A percentile compares a stretch with the other conserved stretches of the same genome.
These are phyloP conservation scores for Cercocebus atys DNA, from an alignment of 2,113 vertebrate genomes.

Conservation along the genomic window DNA sequence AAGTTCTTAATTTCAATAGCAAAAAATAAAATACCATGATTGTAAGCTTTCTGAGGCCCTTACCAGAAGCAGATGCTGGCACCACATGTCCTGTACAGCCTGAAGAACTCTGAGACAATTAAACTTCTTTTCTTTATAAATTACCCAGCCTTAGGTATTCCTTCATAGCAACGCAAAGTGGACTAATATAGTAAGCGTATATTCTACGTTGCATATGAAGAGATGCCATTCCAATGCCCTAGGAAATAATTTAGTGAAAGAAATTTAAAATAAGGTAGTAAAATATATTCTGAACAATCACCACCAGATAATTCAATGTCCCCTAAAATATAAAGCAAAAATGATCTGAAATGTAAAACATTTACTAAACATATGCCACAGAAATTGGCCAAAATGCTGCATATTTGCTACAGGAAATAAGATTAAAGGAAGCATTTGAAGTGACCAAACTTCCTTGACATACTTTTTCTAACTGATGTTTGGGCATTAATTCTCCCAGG, in stretches of 20 bases:
- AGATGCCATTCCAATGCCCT: conserved; percentile 26
- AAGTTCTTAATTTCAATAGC: conserved; percentile 28
- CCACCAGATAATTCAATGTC: neutral
- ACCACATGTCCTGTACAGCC: too few relatives aligned
- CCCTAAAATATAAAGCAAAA: neutral
- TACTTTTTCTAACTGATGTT: conserved; percentile 42
- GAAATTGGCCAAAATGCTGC: neutral
- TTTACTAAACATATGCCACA: neutral
- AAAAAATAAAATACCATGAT: neutral
- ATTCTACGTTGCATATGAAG: conserved; percentile 15
- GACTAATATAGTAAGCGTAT: conserved; percentile 19
- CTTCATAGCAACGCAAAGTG: too few relatives aligned
- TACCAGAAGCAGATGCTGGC: too few relatives aligned
- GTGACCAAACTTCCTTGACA: neutral
- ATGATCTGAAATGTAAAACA: neutral
- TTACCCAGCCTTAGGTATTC: too few relatives aligned
- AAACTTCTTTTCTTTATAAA: too few relatives aligned
- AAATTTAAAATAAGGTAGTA: conserved; percentile 40
- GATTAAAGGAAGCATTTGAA: neutral
- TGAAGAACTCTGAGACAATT: too few relatives aligned
- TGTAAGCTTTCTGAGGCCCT: too few relatives aligned
- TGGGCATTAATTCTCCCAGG: neutral
- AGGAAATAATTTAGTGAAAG: conserved; percentile 22
- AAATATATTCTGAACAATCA: neutral
- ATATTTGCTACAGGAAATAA: neutral